A percentile compares a stretch with the other conserved stretches of the same genome.
phyloP scores from a whole-genome alignment of 2,797 vertebrate genomes.

The Pangasius djambal region DNA sequence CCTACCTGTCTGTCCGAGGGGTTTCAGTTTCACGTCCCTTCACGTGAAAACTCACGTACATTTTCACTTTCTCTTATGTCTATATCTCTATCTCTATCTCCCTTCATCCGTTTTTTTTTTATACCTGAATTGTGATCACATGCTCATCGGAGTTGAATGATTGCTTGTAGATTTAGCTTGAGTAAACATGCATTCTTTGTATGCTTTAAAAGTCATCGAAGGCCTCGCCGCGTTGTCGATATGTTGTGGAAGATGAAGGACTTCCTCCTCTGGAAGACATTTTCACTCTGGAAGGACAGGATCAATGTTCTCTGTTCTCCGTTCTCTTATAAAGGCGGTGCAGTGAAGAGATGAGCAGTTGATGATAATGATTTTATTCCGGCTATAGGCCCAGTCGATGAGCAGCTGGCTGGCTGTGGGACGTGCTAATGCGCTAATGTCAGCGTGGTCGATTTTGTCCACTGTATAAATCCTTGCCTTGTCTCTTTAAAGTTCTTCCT shows the following conservation, averaged over 20 bases:
- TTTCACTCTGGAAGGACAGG: conserved; percentile 64
- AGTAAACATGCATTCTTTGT: conserved; percentile 33
- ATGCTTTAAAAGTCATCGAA: conserved; percentile 43
- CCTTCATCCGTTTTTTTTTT: conserved; percentile 39
- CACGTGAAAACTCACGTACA: no score
- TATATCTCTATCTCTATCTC: neutral
- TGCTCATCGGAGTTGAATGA: neutral
- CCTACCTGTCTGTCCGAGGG: no score
- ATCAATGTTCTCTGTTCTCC: conserved; percentile 67
- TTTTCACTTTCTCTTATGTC: neutral
- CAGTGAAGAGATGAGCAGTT: conserved; percentile 62
- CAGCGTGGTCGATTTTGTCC: conserved; percentile 1
- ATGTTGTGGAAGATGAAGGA: conserved; percentile 73
- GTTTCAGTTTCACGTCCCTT: no score
- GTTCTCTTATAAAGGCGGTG: conserved; percentile 74
- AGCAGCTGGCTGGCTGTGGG: conserved; percentile 42
- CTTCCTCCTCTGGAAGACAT: conserved; percentile 72
- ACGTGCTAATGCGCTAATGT: conserved; percentile 8
- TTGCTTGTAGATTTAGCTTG: conserved; percentile 1
- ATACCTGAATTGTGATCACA: neutral
- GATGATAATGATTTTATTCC: conserved; percentile 58
- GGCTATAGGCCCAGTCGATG: conserved; percentile 49
- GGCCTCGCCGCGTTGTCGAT: conserved; percentile 63
- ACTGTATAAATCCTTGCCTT: conserved; percentile 12
- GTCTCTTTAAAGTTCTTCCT: neutral